Conservation (phyloP, 2,797 vertebrate genomes). For the Oreonectes daqikongensis region DNA sequence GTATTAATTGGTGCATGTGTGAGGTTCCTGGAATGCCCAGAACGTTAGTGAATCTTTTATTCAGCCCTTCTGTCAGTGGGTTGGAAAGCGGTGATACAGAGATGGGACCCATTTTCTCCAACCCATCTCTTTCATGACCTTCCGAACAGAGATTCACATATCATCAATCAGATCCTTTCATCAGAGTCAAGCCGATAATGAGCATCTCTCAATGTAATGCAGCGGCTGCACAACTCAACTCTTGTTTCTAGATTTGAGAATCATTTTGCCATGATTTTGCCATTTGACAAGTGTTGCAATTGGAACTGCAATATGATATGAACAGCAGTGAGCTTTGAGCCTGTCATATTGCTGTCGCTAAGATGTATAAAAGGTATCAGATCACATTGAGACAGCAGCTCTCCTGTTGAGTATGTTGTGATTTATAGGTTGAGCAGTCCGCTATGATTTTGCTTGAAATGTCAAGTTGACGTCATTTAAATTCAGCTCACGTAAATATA, state of each 20-base stretch:
- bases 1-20: constrained; percentile 39
- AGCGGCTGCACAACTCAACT: no score
- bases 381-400: background rate
- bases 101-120: constrained; percentile 23
- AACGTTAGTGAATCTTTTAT: constrained; percentile 49
- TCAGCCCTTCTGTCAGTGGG: constrained; percentile 18
- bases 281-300: background rate
- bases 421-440: no score
- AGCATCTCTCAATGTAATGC: background rate
- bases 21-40: constrained; percentile 39
- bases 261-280: background rate
- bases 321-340: background rate
- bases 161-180: background rate
- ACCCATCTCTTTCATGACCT: background rate
- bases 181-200: background rate
- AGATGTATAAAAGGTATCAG: background rate
- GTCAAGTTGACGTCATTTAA: background rate
- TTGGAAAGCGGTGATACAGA: constrained; percentile 8
- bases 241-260: background rate
- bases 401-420: background rate
- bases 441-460: no score
- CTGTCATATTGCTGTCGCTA: background rate
- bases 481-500: no score
- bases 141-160: background rate
- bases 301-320: background rate